A percentile compares a stretch with the other conserved stretches of the same genome.
Evolutionary conservation across 1,140 invertebrate genomes (phyloP).

Genomic region (Microplitis mediator): DNA sequence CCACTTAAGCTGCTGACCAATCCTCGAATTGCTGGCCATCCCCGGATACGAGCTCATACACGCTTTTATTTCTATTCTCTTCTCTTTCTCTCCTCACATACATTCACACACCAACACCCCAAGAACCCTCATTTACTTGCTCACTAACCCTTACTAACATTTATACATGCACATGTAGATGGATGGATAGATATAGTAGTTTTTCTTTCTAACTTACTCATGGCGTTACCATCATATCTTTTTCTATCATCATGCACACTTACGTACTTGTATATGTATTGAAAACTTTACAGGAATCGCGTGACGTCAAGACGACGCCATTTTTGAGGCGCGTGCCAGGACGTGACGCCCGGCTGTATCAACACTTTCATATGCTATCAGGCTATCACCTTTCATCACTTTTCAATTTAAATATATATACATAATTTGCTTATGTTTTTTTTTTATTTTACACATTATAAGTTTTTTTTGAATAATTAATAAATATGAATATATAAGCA

Average conservation of each 20-base stretch:
- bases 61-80: constrained; percentile 36
- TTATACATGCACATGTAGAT: background rate
- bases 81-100: constrained; percentile 35
- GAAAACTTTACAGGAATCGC: constrained; percentile 33
- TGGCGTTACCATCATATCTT: too few species aligned
- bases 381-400: too few species aligned
- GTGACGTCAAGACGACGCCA: constrained; percentile 59
- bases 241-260: background rate
- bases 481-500: too few species aligned
- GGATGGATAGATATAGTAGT: too few species aligned
- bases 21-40: constrained; percentile 53
- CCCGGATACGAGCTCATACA: constrained; percentile 37
- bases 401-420: too few species aligned
- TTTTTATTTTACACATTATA: too few species aligned
- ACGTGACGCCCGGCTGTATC: constrained; percentile 19
- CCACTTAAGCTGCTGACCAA: constrained; percentile 53
- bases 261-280: constrained; percentile 11
- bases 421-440: too few species aligned
- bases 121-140: too few species aligned
- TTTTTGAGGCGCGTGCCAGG: constrained; percentile 58
- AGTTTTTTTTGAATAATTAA: too few species aligned
- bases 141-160: background rate
- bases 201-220: too few species aligned
- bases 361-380: too few species aligned
- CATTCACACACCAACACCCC: constrained; percentile 29